Evolutionary conservation across 2,888 invertebrate genomes (phyloP), one percentile per base, ranked within the genome.

Genomic region (Limnephilus rhombicus): DNA sequence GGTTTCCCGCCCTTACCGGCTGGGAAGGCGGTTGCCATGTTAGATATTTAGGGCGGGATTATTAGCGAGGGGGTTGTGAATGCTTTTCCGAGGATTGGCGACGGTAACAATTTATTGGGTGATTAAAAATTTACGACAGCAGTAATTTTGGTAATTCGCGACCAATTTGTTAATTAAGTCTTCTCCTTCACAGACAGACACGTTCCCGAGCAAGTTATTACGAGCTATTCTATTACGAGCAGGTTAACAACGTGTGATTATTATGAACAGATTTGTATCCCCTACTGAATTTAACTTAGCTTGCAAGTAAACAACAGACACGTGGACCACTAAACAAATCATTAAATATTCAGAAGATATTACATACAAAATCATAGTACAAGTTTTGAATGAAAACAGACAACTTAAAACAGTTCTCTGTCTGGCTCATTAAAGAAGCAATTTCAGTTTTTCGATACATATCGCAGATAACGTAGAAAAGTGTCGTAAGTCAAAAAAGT

Each of bases 121-220:
- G 45, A 85, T 85, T 85, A 85, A 85, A 83, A 85, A 24, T 85
- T 85, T 34, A 85, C 37, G 85, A 41, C 41, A 13, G 85, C 85
- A 85, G 41, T 85, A 11, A 85, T 85, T 41, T 85, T 41, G 24
- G 85, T 41, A n/a, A 85, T 41, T 85, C 13, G 68, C 68, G 24
- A 41, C 24, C 85, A 85, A 85, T 85, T 85, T 85, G 45, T 85
- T 85, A 85, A 85, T 85, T n/a, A 41, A 41, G 85, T 85, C 41
- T 5, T n/a, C 85, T 85, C 45, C 24, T 41, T 24, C 31, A 83
- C 31, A 5, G 68, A 24, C 24, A 68, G 68, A 68, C 68, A 68
- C 68, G 68, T 24, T 24, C 68, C 9, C 68, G 7, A 68, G n/a
- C 53, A 68, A 68, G 24, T 24, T 68, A 68, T 5, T 68, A 68